phyloP scores from a whole-genome alignment of 2,888 invertebrate species.

The Ramazzottius varieornatus region DNA sequence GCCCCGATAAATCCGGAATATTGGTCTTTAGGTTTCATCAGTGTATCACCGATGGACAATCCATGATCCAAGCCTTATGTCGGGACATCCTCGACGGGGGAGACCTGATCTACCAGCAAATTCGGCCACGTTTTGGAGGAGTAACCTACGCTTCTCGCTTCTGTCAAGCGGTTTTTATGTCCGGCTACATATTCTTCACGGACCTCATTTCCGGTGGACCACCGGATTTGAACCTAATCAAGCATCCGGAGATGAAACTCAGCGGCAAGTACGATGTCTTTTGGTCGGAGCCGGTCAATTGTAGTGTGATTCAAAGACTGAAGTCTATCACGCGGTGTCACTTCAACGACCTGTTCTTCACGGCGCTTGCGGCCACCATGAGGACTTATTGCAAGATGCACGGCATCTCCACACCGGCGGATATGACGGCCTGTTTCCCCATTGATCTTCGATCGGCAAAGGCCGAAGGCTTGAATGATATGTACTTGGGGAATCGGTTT shows the following conservation, averaged over 20 bases:
- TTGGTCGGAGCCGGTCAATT: neutral
- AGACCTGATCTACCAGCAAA: neutral
- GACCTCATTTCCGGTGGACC: neutral
- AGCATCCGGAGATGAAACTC: neutral
- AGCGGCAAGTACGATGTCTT: neutral
- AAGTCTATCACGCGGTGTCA: neutral
- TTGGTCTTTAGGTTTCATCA: neutral
- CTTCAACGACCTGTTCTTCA: neutral
- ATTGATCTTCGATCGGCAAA: neutral
- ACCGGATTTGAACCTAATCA: neutral
- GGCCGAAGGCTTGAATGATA: neutral
- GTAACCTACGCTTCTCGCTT: neutral
- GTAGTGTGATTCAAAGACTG: neutral
- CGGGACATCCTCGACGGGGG: conserved; percentile 1
- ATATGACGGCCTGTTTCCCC: conserved; percentile 2
- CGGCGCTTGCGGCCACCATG: neutral
- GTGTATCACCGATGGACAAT: neutral
- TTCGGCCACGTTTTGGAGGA: neutral
- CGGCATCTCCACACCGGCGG: neutral
- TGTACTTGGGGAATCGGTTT: neutral
- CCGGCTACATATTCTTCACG: conserved; percentile 2
- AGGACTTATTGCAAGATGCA: neutral
- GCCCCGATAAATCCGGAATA: neutral
- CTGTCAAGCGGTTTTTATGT: neutral
- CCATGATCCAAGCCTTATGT: neutral